Percentiles rank a stretch among this genome's conserved stretches.
Conservation (phyloP, 2,888 invertebrate species). For the Epiblema foenella region DNA sequence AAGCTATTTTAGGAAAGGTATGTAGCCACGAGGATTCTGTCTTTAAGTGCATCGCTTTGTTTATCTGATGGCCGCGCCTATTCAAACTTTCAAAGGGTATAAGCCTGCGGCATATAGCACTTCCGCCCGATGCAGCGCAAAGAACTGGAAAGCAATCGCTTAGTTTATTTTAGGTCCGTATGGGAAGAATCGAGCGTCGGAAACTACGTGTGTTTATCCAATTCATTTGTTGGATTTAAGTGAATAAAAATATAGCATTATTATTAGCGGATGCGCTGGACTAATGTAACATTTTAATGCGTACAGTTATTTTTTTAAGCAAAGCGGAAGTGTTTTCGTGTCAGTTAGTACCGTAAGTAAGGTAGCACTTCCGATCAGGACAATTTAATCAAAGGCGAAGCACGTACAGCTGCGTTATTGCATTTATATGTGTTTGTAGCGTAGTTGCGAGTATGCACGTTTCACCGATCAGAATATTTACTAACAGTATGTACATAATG, state of each 20-base stretch:
- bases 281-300: neutral
- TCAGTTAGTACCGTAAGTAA: slow-evolving; percentile 27
- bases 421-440: slow-evolving; percentile 7
- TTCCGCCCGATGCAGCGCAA: slow-evolving; percentile 52
- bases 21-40: slow-evolving; percentile 63
- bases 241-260: slow-evolving; percentile 1
- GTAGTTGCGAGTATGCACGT: slow-evolving; percentile 7
- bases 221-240: slow-evolving; percentile 8
- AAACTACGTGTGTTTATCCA: slow-evolving; percentile 33
- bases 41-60: slow-evolving; percentile 74
- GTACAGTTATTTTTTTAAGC: slow-evolving; percentile 35
- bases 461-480: slow-evolving; percentile 11
- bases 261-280: neutral
- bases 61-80: slow-evolving; percentile 74
- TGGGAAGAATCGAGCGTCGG: slow-evolving; percentile 30
- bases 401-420: slow-evolving; percentile 16
- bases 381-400: slow-evolving; percentile 8
- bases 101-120: slow-evolving; percentile 59
- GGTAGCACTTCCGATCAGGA: slow-evolving; percentile 33
- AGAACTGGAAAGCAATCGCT: slow-evolving; percentile 36
- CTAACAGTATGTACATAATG: neutral
- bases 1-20: slow-evolving; percentile 73
- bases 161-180: slow-evolving; percentile 34
- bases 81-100: slow-evolving; percentile 57
- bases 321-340: slow-evolving; percentile 39